Percentiles rank a stretch among this genome's conserved stretches.
Conservation (phyloP, 1,140 invertebrate species). For the Achroia grisella region DNA sequence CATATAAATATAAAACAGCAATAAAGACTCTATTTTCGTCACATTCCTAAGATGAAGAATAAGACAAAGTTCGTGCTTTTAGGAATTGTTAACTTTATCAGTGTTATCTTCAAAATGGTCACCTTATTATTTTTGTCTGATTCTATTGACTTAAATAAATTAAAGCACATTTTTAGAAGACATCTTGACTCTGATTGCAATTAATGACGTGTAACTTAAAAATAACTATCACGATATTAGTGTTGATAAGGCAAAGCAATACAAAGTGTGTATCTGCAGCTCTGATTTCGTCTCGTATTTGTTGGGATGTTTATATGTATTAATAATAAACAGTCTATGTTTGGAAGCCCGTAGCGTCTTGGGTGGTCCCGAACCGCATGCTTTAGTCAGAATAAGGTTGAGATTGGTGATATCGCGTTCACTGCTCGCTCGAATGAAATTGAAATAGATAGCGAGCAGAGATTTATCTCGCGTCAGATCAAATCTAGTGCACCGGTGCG, state of each 20-base stretch:
- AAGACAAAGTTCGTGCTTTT: too few species aligned
- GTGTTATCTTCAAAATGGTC: too few species aligned
- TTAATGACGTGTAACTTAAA: constrained; percentile 24
- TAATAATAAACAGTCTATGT: constrained; percentile 58
- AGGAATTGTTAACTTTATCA: too few species aligned
- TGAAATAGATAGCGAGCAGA: constrained; percentile 56
- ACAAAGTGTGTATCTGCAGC: constrained; percentile 14
- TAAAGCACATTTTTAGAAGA: too few species aligned
- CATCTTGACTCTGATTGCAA: too few species aligned
- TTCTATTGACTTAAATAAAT: constrained; percentile 16
- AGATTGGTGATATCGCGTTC: constrained; percentile 56
- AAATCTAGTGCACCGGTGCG: constrained; percentile 53
- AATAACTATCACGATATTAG: constrained; percentile 19
- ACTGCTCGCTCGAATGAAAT: constrained; percentile 52
- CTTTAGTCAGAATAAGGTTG: constrained; percentile 50
- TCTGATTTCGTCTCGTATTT: constrained; percentile 29
- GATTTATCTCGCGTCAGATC: constrained; percentile 59
- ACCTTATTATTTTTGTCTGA: constrained; percentile 21
- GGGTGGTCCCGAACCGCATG: constrained; percentile 53
- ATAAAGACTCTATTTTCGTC: too few species aligned
- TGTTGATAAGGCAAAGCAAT: constrained; percentile 4
- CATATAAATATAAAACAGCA: too few species aligned
- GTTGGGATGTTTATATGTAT: constrained; percentile 27
- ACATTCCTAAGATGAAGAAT: too few species aligned
- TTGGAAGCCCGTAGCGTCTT: constrained; percentile 36